Evolutionary conservation across 2,888 invertebrate genomes (phyloP), one percentile per base, ranked within the genome.

Genomic region (Sicus ferrugineus): DNA sequence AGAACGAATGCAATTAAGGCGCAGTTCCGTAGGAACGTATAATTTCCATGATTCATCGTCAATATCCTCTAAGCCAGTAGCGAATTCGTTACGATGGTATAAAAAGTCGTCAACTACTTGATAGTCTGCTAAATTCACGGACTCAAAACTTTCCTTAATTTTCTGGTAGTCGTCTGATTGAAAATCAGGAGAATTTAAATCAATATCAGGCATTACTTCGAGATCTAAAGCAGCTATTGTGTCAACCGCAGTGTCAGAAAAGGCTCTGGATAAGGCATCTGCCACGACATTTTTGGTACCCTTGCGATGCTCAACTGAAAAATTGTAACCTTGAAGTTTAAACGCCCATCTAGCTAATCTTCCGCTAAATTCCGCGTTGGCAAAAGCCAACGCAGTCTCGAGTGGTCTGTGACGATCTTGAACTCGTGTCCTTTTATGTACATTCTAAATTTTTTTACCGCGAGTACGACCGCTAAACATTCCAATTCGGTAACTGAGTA

Each of bases 11-110:
- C 31, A 31, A n/a, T 3, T n/a, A n/a, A 19, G 34, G 11, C 58
- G 34, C 21, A 58, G 30, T 58, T 58, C 58, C 5, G 16, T 58
- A n/a, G 58, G 58, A 14, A 58, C 34, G n/a, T 34, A 58, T n/a
- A 58, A 6, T 34, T 87, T 88, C 58, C 82, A 97, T 3, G 50
- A 21, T 48, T 16, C 48, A 48, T 48, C 48, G 48, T 48, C 48
- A 48, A 48, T 19, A 16, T 48, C 48, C 48, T 48, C 48, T 48
- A 2, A 19, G 23, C 50, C 50, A 52, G 50, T 52, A 21, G 50
- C 23, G 23, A 52, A 52, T 9, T 23, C 50, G 19, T 19, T 52
- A 19, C 19, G 50, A 23, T 52, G 50, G 50, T 19, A 52, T 19
- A 52, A 23, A 52, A 23, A 52, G 2, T 21, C 23, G 50, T 52